Percentiles rank a stretch among this genome's conserved stretches.
phyloP scores from a whole-genome alignment of 2,888 invertebrate genomes.

The Allolobophora icterica region DNA sequence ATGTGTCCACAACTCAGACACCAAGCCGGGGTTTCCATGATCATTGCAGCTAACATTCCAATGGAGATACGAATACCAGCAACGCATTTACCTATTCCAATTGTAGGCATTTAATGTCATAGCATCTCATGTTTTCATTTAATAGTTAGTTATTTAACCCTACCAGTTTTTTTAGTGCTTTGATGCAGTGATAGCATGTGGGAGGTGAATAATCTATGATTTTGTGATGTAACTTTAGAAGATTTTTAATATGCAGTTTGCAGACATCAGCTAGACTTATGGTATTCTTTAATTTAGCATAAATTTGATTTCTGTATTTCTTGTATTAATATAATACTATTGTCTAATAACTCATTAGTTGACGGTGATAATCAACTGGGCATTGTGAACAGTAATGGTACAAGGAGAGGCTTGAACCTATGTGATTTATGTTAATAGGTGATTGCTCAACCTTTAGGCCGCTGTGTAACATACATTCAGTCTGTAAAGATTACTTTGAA shows the following conservation, averaged over 20 bases:
- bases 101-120: background rate
- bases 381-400: background rate
- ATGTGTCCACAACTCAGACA: slow-evolving; percentile 18
- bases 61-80: slow-evolving; percentile 1
- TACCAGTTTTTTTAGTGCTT: background rate
- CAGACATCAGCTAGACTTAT: too few relatives aligned
- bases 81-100: background rate
- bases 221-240: background rate
- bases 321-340: background rate
- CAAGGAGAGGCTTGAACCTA: background rate
- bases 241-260: too few relatives aligned
- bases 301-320: background rate
- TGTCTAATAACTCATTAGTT: background rate
- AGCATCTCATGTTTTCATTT: background rate
- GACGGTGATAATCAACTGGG: background rate
- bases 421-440: background rate
- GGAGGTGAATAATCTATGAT: background rate
- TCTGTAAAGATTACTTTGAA: background rate
- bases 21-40: background rate
- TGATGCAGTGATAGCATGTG: background rate
- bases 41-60: background rate
- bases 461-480: background rate
- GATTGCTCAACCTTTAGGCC: background rate
- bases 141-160: background rate
- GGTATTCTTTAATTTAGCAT: background rate